Evolutionary conservation across 2,113 vertebrate genomes (phyloP), one percentile per base, ranked within the genome.

Genomic region (Eira barbara): DNA sequence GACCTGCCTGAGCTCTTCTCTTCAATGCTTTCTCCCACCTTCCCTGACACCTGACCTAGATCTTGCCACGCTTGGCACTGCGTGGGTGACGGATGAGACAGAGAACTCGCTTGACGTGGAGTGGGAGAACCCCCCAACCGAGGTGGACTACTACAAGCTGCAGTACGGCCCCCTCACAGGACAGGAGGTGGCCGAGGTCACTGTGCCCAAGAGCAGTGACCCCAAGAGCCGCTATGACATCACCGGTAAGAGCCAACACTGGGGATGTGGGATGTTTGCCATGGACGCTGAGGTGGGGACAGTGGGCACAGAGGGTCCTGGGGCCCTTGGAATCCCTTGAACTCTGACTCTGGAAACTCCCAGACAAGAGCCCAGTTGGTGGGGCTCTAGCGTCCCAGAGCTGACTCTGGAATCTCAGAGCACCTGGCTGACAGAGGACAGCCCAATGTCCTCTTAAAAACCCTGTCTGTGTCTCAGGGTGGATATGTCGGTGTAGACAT

Each of bases 71-170:
- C 97, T 99, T 34, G 98, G 94, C 97, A 98, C 98, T 47, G 98
- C 99, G 29, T 98, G 98, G 98, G 99, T 99, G 96, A 98, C 99
- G 0, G 99, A 99, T 27, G 99, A 99, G 98, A 99, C 99, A 2
- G 99, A 99, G 45, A 98, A 98, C 88, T 99, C 99, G 0, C 99
- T 99, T 39, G 98, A 99, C 36, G 99, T 99, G 97, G 99, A 99
- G 93, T 99, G 99, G 99, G 98, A 99, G 98, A 99, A 99, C 93
- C 99, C 99, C 0, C 82, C 92, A 3, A 92, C 97, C 0, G 98
- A 98, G 9, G 98, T 99, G 83, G 99, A 99, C 98, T 99, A 99
- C 97, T 99, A 99, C 97, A 99, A 99, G 93, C 97, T 99, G 92
- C 99, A 89, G 59, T 99, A 99, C 88, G 98, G 97, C 5, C 98